Evolutionary conservation across 1,140 invertebrate species (phyloP).

Genomic region (Calycopis cecrops): DNA sequence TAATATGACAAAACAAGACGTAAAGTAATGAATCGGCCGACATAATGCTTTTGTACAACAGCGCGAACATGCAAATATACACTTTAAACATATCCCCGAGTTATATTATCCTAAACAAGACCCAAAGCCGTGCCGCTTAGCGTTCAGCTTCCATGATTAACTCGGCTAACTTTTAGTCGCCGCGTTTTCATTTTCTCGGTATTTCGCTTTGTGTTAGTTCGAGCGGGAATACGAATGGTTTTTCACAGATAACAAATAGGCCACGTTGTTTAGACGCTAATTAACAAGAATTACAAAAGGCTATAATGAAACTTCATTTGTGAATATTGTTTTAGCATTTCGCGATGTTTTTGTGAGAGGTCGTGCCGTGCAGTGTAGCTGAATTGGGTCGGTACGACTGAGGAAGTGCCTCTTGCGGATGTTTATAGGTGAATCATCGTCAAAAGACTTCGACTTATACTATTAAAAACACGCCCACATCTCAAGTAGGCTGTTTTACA

Average conservation of each 20-base stretch:
- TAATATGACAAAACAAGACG: slow-evolving; percentile 1
- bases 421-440: too few relatives aligned
- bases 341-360: too few relatives aligned
- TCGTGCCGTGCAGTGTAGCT: too few relatives aligned
- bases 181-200: slow-evolving; percentile 41
- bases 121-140: slow-evolving; percentile 39
- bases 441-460: too few relatives aligned
- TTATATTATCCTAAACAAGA: slow-evolving; percentile 46
- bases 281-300: slow-evolving; percentile 28
- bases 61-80: slow-evolving; percentile 34
- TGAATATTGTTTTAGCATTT: slow-evolving; percentile 31
- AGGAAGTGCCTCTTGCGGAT: too few relatives aligned
- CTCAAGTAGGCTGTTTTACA: too few relatives aligned
- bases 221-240: slow-evolving; percentile 37
- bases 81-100: slow-evolving; percentile 37
- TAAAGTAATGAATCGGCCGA: slow-evolving; percentile 6
- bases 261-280: slow-evolving; percentile 41
- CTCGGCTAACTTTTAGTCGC: slow-evolving; percentile 40
- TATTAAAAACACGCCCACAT: too few relatives aligned
- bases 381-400: too few relatives aligned
- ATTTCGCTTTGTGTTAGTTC: slow-evolving; percentile 31
- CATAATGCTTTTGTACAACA: slow-evolving; percentile 6
- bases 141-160: slow-evolving; percentile 55
- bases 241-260: slow-evolving; percentile 53
- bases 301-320: slow-evolving; percentile 3